Percentiles rank a stretch among this genome's conserved stretches.
Conservation (phyloP, 2,888 invertebrate genomes). For the Physocephala rufipes region DNA sequence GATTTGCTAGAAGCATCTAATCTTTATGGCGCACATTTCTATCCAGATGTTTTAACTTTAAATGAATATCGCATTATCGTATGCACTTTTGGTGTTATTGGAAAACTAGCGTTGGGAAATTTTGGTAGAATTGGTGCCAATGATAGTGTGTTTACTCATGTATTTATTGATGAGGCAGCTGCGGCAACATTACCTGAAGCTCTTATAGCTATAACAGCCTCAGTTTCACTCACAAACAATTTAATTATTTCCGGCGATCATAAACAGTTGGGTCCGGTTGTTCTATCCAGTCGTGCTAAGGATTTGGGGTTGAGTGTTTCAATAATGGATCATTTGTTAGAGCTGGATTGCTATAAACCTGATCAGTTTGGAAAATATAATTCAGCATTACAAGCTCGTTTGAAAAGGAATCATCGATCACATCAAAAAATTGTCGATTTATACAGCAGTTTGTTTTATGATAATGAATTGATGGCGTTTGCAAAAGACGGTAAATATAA, state of each 20-base stretch:
- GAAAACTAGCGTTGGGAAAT: slow-evolving; percentile 65
- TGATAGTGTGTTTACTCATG: slow-evolving; percentile 69
- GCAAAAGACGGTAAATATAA: slow-evolving; percentile 48
- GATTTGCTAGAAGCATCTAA: slow-evolving; percentile 65
- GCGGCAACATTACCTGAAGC: slow-evolving; percentile 77
- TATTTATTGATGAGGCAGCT: slow-evolving; percentile 81
- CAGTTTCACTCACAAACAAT: not conserved
- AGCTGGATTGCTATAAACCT: slow-evolving; percentile 63
- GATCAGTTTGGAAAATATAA: slow-evolving; percentile 63
- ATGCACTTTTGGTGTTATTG: slow-evolving; percentile 72
- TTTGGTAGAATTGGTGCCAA: slow-evolving; percentile 47
- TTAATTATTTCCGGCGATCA: slow-evolving; percentile 73
- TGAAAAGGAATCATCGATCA: slow-evolving; percentile 79
- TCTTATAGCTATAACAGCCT: slow-evolving; percentile 67
- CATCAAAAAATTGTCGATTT: slow-evolving; percentile 73
- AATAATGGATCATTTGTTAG: slow-evolving; percentile 75
- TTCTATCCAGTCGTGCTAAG: slow-evolving; percentile 62
- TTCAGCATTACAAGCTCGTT: slow-evolving; percentile 75
- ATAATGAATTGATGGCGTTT: slow-evolving; percentile 69
- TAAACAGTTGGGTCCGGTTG: slow-evolving; percentile 75
- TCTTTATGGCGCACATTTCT: slow-evolving; percentile 60
- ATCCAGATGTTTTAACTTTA: slow-evolving; percentile 67
- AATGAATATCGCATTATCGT: slow-evolving; percentile 71
- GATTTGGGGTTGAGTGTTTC: slow-evolving; percentile 66
- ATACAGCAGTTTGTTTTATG: slow-evolving; percentile 79